Conservation (phyloP, 2,888 invertebrate species). For the Xestia xanthographa region DNA sequence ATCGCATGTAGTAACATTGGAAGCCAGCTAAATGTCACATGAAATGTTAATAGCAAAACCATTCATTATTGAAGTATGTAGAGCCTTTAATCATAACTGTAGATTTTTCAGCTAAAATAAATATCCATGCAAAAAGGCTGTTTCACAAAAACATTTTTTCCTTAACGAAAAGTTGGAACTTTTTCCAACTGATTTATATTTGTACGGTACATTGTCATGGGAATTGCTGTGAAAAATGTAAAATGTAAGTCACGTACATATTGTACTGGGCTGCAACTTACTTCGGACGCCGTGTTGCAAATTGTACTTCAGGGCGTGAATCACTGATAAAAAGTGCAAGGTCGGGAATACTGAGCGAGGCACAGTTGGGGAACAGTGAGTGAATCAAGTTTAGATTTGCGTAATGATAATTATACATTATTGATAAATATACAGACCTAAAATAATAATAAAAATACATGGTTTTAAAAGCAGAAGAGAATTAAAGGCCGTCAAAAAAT, state of each 20-base stretch:
- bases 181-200: conserved; percentile 47
- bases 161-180: conserved; percentile 7
- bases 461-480: not conserved
- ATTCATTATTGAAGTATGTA: not conserved
- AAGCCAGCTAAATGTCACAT: not conserved
- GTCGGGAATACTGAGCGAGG: conserved; percentile 25
- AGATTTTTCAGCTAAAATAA: conserved; percentile 3
- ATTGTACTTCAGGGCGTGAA: conserved; percentile 60
- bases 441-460: not conserved
- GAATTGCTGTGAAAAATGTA: conserved; percentile 58
- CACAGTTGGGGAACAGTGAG: conserved; percentile 41
- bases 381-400: conserved; percentile 8
- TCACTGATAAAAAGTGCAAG: conserved; percentile 62
- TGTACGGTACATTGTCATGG: conserved; percentile 52
- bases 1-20: not conserved
- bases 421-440: not conserved
- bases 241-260: conserved; percentile 58
- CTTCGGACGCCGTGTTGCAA: conserved; percentile 58
- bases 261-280: conserved; percentile 59
- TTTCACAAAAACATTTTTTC: conserved; percentile 35
- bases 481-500: no score
- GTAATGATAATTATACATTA: not conserved
- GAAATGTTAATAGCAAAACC: not conserved
- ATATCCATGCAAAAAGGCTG: not conserved
- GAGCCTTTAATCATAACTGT: not conserved